Base-by-base conservation (phyloP, 2,797 vertebrate genomes). In the Leuciscus waleckii region DNA sequence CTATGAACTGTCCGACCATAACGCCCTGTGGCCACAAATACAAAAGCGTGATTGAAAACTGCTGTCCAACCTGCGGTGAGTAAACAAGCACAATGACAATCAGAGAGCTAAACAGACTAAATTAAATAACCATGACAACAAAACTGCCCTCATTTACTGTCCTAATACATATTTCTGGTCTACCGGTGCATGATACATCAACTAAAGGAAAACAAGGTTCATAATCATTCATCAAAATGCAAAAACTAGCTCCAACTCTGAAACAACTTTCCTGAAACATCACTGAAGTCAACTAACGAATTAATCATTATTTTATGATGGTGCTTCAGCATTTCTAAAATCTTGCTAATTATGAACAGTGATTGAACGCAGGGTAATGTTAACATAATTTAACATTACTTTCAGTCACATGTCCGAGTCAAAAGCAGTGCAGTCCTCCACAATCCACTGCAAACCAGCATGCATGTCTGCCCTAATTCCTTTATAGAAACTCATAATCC, bases 1-100 rank as follows among this genome's bases (percentile, higher is more conserved):
- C 91, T 0, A 5, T 93, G 23, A 6, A 0, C 0, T 99, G 98
- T 82, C 81, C 19, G 0, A 0, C 2, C 29, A 13, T 16, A 96
- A 96, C 70, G 58, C 87, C 0, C 0, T 87, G 82, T 85, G 97
- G 95, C 35, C 93, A 94, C 46, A 75, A 94, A 81, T 13, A 91
- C 0, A 88, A 90, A 79, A 89, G 56, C 3, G 80, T 90, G 63
- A 87, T 61, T 0, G 43, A 90, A 84, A 87, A 95, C 51, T 99
- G 98, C 91, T 99, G 98, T 90, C 37, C 79, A 4, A 86, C 7
- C 29, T 95, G 95, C 80, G 93, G 95, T 95, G 81, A 94, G 94
- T 91, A 49, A 85, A 35, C 19, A 76, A 26, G 9, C n/a, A 65
- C 9, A 81, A 19, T 54, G 29, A 69, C 39, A 67, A 49, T 23